Evolutionary conservation across 2,113 vertebrate species (phyloP), one percentile per base, ranked within the genome.

Genomic region (Sinocyclocheilus grahami): DNA sequence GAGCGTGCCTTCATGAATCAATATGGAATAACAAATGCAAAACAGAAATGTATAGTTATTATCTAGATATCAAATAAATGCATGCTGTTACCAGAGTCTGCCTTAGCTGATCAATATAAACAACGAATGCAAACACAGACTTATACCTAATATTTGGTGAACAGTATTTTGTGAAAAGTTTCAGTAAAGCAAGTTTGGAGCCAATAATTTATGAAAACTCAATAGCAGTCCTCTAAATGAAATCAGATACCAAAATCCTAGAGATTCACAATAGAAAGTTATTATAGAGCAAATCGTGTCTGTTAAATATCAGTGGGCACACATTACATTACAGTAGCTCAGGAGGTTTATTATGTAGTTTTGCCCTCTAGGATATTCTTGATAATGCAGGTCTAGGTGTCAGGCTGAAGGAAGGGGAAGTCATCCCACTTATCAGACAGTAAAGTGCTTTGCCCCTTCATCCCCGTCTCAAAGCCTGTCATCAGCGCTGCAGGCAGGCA

Each of bases 401-500:
- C 27, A 53, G 72, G 60, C 13, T 69, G 51, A 69, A 72, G 18
- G 72, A 74, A 58, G 72, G 62, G 82, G 6, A 48, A 87, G 89
- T 90, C 86, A 88, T 90, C 92, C 91, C 92, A 93, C 91, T 90
- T 89, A 92, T 93, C 90, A 92, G 91, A 90, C 90, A 93, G 94
- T 85, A 89, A 89, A 93, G 90, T 84, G 87, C 88, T 72, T 30
- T 22, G 72, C 87, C 93, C 93, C 94, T 94, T 95, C 94, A 94
- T 90, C 89, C 91, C 16, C 91, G 74, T 91, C 93, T 95, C 92
- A 94, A 93, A 93, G 92, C 90, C 93, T 94, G 94, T 94, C 94
- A 93, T 89, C 85, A 84, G 84, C 86, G 90, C 91, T 92, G 89
- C 88, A 91, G 82, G 91, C 91, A 90, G 91, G 93, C 92, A 94